Base-by-base conservation (phyloP, 2,888 invertebrate genomes). In the Galerucella nymphaeae region DNA sequence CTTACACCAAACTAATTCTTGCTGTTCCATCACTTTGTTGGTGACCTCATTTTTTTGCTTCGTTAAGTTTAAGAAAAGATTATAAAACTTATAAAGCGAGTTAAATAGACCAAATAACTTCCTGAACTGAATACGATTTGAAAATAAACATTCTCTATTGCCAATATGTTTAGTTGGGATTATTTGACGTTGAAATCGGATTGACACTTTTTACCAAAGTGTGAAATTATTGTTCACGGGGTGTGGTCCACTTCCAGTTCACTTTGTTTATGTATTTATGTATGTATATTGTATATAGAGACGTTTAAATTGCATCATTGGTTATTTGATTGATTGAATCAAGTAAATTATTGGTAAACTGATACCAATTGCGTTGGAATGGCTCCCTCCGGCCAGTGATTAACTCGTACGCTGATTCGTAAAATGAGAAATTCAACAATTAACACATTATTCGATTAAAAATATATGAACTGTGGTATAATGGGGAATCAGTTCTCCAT, bases 361-460 rank as follows among this genome's bases (percentile, higher is more conserved):
- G 80, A 82, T 81, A 77, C 78, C 77, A 78, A 81, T 82, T 79
- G 79, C 77, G 74, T 71, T 71, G 80, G 74, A 79, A 80, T 78
- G 73, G 76, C 77, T 71, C 80, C 84, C 84, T 76, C 78, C 79
- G 83, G 84, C 84, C 76, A 80, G 81, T 82, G 81, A 85, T 85
- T 85, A 85, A 84, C 82, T 79, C 77, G 82, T 78, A 85, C 84
- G 82, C 79, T 83, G 85, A 84, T 84, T 85, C 85, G 86, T 85
- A 85, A 85, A 86, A 86, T 86, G 84, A 84, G 83, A 82, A 85
- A 83, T 84, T 80, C 82, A 79, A 82, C 82, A 83, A 84, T 84
- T 83, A 84, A 81, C 82, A 79, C 78, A 76, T 71, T 76, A 77
- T 69, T 73, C 76, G 48, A 73, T 73, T 66, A 66, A 66, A 73